Conservation (phyloP, 2,888 invertebrate genomes). For the Leptinotarsa juncta region DNA sequence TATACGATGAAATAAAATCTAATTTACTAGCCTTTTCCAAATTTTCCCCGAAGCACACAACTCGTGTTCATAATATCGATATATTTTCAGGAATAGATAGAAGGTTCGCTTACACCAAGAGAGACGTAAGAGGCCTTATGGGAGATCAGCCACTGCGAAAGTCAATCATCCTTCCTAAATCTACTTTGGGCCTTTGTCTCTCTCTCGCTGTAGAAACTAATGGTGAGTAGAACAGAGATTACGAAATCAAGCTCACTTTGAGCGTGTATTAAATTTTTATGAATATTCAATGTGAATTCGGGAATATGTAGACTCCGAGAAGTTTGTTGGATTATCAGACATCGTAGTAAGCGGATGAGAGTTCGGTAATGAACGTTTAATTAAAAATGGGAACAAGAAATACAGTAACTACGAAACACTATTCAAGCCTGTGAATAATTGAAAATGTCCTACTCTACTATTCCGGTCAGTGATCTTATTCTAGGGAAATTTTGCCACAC, state of each 20-base stretch:
- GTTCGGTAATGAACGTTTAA: neutral
- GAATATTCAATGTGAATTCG: neutral
- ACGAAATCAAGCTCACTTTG: constrained; percentile 5
- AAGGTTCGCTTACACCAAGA: constrained; percentile 81
- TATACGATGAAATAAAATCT: neutral
- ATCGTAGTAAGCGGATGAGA: neutral
- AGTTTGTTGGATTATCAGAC: neutral
- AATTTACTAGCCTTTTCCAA: neutral
- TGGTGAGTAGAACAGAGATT: constrained; percentile 68
- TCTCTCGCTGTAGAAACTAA: constrained; percentile 88
- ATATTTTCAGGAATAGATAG: constrained; percentile 77
- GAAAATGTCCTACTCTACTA: too few relatives aligned
- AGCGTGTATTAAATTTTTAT: neutral
- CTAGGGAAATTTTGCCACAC: too few relatives aligned
- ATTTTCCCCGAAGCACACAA: constrained; percentile 18
- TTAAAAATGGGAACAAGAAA: too few relatives aligned
- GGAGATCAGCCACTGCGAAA: constrained; percentile 80
- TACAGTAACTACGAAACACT: too few relatives aligned
- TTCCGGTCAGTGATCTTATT: too few relatives aligned
- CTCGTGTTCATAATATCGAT: constrained; percentile 9
- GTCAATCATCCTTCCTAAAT: constrained; percentile 81
- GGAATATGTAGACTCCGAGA: neutral
- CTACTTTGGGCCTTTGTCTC: constrained; percentile 80
- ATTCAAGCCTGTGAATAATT: too few relatives aligned
- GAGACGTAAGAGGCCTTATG: constrained; percentile 75